Conservation (phyloP, 2,113 vertebrate genomes). For the Lepus americanus region DNA sequence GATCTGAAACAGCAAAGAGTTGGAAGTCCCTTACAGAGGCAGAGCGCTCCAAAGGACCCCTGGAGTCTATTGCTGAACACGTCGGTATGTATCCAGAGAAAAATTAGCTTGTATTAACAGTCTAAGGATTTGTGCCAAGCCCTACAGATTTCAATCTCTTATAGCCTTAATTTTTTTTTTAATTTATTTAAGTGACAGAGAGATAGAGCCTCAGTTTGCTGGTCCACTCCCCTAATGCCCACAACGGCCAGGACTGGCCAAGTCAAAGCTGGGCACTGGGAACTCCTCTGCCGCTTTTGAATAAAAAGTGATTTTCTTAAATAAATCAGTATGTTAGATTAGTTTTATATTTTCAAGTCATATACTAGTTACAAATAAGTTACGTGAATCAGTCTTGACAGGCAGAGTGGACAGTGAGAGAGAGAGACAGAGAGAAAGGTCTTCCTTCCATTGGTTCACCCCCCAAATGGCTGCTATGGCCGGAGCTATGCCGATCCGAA, state of each 20-base stretch:
- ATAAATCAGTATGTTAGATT: constrained; percentile 31
- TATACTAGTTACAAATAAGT: constrained; percentile 17
- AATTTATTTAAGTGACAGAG: too few relatives aligned
- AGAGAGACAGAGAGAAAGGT: too few relatives aligned
- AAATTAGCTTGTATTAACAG: background rate
- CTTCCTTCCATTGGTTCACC: too few relatives aligned
- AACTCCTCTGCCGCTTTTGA: background rate
- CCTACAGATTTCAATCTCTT: background rate
- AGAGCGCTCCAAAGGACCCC: constrained; percentile 86
- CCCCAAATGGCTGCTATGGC: too few relatives aligned
- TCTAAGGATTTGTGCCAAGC: constrained; percentile 22
- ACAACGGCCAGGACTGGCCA: too few relatives aligned
- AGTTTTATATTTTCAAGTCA: constrained; percentile 55
- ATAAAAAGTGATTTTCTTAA: constrained; percentile 48
- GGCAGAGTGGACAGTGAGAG: too few relatives aligned
- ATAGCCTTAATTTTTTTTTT: too few relatives aligned
- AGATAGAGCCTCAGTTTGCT: too few relatives aligned
- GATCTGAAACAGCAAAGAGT: constrained; percentile 89
- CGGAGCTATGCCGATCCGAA: too few relatives aligned
- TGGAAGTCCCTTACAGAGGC: constrained; percentile 89
- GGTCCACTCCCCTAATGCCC: too few relatives aligned
- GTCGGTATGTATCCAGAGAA: constrained; percentile 86
- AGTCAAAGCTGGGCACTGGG: too few relatives aligned
- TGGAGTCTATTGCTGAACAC: constrained; percentile 88
- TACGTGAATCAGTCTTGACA: background rate